Conservation (phyloP, 2,113 vertebrate genomes). For the Podarcis raffonei region DNA sequence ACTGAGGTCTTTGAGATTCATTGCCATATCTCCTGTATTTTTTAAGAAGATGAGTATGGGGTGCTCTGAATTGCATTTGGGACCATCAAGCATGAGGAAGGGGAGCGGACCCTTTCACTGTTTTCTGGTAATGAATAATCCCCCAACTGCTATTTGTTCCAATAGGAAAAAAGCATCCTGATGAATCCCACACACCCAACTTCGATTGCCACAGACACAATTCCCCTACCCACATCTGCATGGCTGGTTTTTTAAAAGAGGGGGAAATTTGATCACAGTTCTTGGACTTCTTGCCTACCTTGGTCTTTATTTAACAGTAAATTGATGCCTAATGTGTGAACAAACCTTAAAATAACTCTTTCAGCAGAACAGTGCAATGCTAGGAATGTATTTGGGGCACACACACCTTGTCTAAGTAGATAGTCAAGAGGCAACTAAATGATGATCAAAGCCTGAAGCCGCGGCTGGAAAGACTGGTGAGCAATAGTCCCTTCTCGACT, state of each 20-base stretch:
- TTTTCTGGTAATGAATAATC: neutral
- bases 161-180: neutral
- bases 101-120: neutral
- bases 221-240: neutral
- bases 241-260: neutral
- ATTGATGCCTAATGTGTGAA: neutral
- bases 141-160: neutral
- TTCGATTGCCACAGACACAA: neutral
- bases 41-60: neutral
- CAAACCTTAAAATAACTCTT: neutral
- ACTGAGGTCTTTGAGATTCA: neutral
- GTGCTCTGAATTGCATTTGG: neutral
- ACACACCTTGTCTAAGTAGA: neutral
- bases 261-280: neutral
- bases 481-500: accelerated
- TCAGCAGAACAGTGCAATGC: neutral
- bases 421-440: neutral
- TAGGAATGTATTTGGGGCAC: neutral
- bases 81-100: neutral
- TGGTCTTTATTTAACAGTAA: neutral
- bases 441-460: neutral
- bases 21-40: neutral
- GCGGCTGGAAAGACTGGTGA: neutral
- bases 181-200: too few relatives aligned
- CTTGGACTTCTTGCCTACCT: neutral